phyloP scores from a whole-genome alignment of 2,888 invertebrate species.

The Cheilosia vulpina region DNA sequence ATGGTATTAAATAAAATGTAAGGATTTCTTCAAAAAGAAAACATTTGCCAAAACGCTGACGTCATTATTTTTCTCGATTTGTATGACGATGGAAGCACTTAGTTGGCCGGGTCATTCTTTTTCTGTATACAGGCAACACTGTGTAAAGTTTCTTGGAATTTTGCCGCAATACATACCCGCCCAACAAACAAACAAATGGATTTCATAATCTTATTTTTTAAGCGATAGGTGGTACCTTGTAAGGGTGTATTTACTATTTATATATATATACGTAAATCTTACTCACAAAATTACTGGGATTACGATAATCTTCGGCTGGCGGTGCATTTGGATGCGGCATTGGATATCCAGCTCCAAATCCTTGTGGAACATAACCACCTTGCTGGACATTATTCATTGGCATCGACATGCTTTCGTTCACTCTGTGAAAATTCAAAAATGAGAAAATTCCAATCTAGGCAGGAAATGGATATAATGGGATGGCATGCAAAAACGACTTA shows the following conservation, averaged over 20 bases:
- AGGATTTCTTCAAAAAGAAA: background rate
- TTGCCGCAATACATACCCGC: background rate
- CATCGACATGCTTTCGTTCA: constrained; percentile 70
- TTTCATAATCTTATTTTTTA: constrained; percentile 6
- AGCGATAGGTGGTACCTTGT: background rate
- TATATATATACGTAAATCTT: background rate
- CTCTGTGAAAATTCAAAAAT: background rate
- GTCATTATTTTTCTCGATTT: constrained; percentile 19
- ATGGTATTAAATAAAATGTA: too few species aligned
- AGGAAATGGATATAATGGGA: background rate
- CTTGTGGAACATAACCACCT: constrained; percentile 81
- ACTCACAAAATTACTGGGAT: constrained; percentile 58
- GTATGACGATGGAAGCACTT: background rate
- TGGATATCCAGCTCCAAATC: constrained; percentile 78
- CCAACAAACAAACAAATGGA: background rate
- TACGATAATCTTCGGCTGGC: constrained; percentile 34
- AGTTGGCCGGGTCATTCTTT: constrained; percentile 9
- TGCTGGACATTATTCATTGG: constrained; percentile 80
- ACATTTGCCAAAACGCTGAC: constrained; percentile 11
- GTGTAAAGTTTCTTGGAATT: constrained; percentile 26
- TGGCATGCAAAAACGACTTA: too few species aligned
- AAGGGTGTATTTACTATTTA: background rate
- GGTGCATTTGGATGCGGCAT: constrained; percentile 77
- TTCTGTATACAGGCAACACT: background rate
- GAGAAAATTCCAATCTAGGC: background rate